Evolutionary conservation across 2,888 invertebrate genomes (phyloP), one percentile per base, ranked within the genome.

Genomic region (Ceramica pisi): DNA sequence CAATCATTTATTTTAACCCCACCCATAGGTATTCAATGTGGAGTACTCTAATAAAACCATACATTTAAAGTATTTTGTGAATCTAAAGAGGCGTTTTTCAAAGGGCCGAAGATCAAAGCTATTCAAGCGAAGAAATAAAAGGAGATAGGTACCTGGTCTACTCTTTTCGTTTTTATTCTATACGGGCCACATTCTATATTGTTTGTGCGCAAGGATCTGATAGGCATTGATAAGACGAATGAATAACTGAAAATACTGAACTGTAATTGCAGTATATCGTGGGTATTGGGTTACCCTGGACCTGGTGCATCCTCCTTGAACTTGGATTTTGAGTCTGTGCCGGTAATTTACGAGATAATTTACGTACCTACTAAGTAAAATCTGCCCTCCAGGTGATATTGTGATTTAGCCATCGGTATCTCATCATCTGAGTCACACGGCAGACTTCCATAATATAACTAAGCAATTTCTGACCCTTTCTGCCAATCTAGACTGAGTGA

Each of bases 51-150:
- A 88, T 85, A 86, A 80, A 89, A 89, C 87, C 87, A 88, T 91
- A 90, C 87, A 86, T 81, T 87, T 89, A 88, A 86, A 85, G 83
- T 90, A 89, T 90, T 91, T 86, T 87, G 82, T 85, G 84, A 90
- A 89, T 90, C 84, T 87, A 87, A 88, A 90, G 86, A 91, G 85
- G 84, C 87, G 82, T 90, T 88, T 89, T 90, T 89, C 87, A 90
- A 91, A 92, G 88, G 87, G 87, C 88, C 87, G 78, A 88, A 91
- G 88, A 93, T 93, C 90, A 91, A 93, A 93, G 90, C 88, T 83
- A 88, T 92, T 86, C 87, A 88, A 87, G 87, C 86, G 89, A 90
- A 91, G 91, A 91, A 92, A 92, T 90, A 90, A 90, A 89, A 87
- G 61, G 75, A 88, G 82, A 88, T 81, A 65, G 75, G 78, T 6